Evolutionary conservation across 2,888 invertebrate species (phyloP).

Genomic region (Lycocerus yunnanus): DNA sequence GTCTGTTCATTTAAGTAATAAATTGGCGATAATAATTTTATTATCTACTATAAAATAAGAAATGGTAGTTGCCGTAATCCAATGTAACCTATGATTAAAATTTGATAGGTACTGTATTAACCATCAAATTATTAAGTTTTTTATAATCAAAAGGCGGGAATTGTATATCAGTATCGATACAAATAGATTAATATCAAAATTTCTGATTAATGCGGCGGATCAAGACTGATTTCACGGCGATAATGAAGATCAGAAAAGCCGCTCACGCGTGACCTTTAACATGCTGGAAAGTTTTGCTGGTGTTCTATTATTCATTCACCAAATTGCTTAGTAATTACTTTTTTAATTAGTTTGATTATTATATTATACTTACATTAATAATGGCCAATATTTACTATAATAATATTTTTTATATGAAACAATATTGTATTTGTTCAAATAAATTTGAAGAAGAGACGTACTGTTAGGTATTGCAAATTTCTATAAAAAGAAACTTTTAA

Average conservation of each 20-base stretch:
- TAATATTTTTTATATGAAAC: neutral
- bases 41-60: neutral
- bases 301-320: conserved; percentile 17
- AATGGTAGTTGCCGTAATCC: neutral
- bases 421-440: neutral
- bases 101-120: conserved; percentile 19
- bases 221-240: conserved; percentile 30
- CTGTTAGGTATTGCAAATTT: neutral
- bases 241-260: conserved; percentile 31
- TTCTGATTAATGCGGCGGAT: conserved; percentile 30
- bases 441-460: neutral
- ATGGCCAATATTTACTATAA: neutral
- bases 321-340: neutral
- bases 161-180: conserved; percentile 31
- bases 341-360: conserved; percentile 1
- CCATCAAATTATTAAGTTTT: conserved; percentile 21
- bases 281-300: conserved; percentile 15
- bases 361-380: neutral
- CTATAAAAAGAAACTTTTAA: neutral
- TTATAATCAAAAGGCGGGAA: conserved; percentile 27
- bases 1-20: neutral
- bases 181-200: conserved; percentile 29
- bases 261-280: conserved; percentile 29
- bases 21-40: neutral
- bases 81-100: conserved; percentile 26